Conservation (phyloP, 2,797 vertebrate species). For the Lithobates sylvaticus region DNA sequence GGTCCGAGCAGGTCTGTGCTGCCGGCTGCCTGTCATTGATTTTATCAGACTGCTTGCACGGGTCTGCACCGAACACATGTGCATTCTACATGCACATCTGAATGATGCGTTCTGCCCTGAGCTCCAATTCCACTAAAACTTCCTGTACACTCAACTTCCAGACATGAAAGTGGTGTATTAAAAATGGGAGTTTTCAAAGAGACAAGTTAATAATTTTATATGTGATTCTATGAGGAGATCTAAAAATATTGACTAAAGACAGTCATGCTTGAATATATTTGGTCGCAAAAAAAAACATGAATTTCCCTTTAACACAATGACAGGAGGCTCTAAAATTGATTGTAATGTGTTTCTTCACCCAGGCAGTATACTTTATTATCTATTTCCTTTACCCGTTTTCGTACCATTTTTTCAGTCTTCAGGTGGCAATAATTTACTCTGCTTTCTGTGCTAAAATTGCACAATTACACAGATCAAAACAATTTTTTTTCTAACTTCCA, state of each 20-base stretch:
- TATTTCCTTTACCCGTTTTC: slow-evolving; percentile 33
- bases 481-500: slow-evolving; percentile 47
- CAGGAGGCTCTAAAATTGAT: slow-evolving; percentile 23
- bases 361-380: slow-evolving; percentile 26
- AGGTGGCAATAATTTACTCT: slow-evolving; percentile 37
- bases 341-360: slow-evolving; percentile 18
- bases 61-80: no score
- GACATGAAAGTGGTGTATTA: no score
- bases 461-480: slow-evolving; percentile 59
- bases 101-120: no score
- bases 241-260: neutral
- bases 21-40: no score
- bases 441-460: slow-evolving; percentile 45
- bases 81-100: no score
- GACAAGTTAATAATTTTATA: no score
- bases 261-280: neutral
- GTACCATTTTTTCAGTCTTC: slow-evolving; percentile 37
- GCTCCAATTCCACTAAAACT: no score
- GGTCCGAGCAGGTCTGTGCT: no score
- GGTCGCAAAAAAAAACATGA: neutral
- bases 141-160: no score
- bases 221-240: no score
- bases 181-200: no score
- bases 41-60: no score
- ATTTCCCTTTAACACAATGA: slow-evolving; percentile 30